A percentile compares a stretch with the other conserved stretches of the same genome.
These are phyloP conservation scores for Pterocles gutturalis DNA, from an alignment of 2,113 vertebrate genomes.

Conservation along the genomic window DNA sequence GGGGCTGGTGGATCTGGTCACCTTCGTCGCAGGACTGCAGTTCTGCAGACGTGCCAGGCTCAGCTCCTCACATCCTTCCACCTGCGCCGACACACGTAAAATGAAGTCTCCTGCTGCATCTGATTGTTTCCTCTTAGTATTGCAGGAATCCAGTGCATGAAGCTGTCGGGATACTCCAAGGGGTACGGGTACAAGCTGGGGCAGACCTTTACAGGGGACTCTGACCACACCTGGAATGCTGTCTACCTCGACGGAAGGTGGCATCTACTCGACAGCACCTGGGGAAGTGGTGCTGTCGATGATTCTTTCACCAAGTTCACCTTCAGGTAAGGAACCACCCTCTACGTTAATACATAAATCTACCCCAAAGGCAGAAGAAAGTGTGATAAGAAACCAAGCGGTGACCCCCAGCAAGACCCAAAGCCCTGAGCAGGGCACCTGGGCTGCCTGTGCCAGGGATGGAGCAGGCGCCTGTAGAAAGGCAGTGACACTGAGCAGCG, in stretches of 20 bases:
- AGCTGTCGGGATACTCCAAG: slow-evolving; percentile 81
- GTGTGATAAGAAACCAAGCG: not conserved
- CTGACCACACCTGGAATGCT: slow-evolving; percentile 81
- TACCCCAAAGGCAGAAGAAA: not conserved
- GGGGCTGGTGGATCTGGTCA: not conserved
- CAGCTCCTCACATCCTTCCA: not conserved
- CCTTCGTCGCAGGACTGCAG: not conserved
- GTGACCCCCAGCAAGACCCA: not conserved
- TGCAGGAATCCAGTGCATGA: slow-evolving; percentile 82
- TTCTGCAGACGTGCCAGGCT: not conserved
- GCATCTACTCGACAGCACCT: slow-evolving; percentile 88
- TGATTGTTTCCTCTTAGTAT: slow-evolving; percentile 52
- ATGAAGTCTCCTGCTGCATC: not conserved
- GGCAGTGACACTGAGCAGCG: not conserved
- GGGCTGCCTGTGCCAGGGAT: not conserved
- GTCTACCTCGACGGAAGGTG: slow-evolving; percentile 82
- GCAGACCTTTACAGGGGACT: slow-evolving; percentile 75
- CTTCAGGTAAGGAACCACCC: slow-evolving; percentile 73
- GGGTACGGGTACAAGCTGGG: slow-evolving; percentile 77
- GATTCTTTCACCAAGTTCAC: slow-evolving; percentile 77
- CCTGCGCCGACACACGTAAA: too few relatives aligned
- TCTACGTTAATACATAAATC: not conserved
- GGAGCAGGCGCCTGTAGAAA: not conserved
- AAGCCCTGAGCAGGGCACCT: not conserved
- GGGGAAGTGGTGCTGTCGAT: slow-evolving; percentile 80